These are phyloP conservation scores for Charanyca ferruginea DNA, from an alignment of 2,888 invertebrate species.

Conservation along the genomic window DNA sequence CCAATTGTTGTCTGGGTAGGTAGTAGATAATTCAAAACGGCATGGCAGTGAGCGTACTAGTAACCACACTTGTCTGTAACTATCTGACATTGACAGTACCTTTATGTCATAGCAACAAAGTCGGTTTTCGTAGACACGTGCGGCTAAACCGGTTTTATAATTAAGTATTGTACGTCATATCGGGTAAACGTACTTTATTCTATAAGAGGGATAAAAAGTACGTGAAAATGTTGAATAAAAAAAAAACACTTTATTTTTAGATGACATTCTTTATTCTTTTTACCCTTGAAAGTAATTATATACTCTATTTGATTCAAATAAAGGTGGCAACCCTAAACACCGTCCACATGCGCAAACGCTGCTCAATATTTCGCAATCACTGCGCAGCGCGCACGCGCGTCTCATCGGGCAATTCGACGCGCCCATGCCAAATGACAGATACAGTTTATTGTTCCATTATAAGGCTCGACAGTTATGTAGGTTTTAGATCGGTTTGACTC, in stretches of 20 bases:
- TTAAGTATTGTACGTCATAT: too few species aligned
- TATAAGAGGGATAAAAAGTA: too few species aligned
- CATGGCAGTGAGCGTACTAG: constrained; percentile 8
- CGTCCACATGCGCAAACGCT: constrained; percentile 4
- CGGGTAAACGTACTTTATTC: too few species aligned
- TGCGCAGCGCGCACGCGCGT: constrained; percentile 51
- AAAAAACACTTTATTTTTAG: too few species aligned
- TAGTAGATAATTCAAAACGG: constrained; percentile 4
- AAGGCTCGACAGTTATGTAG: constrained; percentile 12
- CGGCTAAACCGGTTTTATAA: too few species aligned
- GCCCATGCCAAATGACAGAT: constrained; percentile 58
- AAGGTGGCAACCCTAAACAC: too few species aligned
- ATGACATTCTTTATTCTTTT: too few species aligned
- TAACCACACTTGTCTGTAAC: background rate
- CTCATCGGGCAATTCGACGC: constrained; percentile 63
- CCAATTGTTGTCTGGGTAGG: too few species aligned
- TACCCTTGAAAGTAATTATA: too few species aligned
- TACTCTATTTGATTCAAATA: too few species aligned
- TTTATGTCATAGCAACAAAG: background rate
- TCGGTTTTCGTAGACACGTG: background rate
- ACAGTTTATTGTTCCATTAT: constrained; percentile 50
- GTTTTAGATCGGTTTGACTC: background rate
- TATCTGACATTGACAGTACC: background rate
- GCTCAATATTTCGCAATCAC: constrained; percentile 61
- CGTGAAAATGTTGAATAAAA: too few species aligned